Base-by-base conservation (phyloP, 2,797 vertebrate genomes). In the Decapterus maruadsi region DNA sequence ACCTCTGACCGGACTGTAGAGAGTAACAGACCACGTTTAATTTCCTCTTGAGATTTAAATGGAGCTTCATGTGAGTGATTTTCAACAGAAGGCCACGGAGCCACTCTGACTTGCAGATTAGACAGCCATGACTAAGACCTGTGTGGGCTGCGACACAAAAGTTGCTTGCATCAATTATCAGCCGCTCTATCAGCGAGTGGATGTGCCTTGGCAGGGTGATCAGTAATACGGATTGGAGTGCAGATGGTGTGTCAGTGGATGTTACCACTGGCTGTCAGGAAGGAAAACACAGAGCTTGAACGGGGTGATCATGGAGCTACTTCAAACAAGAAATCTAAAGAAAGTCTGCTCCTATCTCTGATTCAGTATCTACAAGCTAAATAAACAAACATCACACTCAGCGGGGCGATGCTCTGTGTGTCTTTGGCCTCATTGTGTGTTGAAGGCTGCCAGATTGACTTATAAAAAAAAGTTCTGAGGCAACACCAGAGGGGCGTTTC, bases 71-170 rank as follows among this genome's bases (percentile, higher is more conserved):
- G 40, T 29, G 16, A 12, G 26, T 19, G 6, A 20, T n/a, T 48
- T 14, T 34, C 10, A 43, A 22, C 31, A 36, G 48, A 29, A 62
- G 53, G 34, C 58, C 53, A n/a, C 14, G 0, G 10, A 55, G 53
- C 6, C 4, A 26, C 61, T 74, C 22, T 43, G 26, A 74, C 55
- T 31, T 63, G 16, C 43, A 66, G 62, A 61, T 55, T 12, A 55
- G 38, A 29, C 64, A 36, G n/a, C 20, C 8, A 14, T 58, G 38
- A 60, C 22, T n/a, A 46, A 62, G 65, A 54, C 22, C 34, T 17
- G 43, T 8, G 53, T 22, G 36, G 61, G 67, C 76, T 17, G 68
- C 61, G n/a, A n/a, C 31, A 55, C 22, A 19, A 19, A 70, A 36
- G 45, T n/a, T 42, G 51, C 48, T 67, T 36, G 36, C 43, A 19